Conservation (phyloP, 2,888 invertebrate species). For the Zonitis immaculata region DNA sequence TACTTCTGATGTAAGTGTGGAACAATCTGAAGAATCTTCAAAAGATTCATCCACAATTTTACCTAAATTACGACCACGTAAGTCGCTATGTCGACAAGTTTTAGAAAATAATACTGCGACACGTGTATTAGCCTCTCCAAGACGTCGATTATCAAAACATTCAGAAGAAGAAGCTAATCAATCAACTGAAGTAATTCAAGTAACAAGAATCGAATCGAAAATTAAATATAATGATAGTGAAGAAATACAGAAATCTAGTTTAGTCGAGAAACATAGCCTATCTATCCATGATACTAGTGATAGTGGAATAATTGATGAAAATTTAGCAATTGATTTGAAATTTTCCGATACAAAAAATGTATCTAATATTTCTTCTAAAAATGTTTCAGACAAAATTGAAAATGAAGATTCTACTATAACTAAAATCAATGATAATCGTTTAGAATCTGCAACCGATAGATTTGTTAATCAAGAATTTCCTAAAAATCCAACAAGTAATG, state of each 20-base stretch:
- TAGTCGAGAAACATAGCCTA: conserved; percentile 7
- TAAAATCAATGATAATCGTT: too few relatives aligned
- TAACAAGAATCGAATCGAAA: conserved; percentile 8
- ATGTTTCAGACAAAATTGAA: not conserved
- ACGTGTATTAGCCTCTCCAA: conserved; percentile 13
- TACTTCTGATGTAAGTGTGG: not conserved
- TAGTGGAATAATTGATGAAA: not conserved
- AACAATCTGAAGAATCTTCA: not conserved
- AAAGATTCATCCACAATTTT: not conserved
- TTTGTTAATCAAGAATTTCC: too few relatives aligned
- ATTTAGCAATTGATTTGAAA: not conserved
- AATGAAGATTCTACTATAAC: not conserved
- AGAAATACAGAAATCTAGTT: conserved; percentile 9
- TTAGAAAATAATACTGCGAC: conserved; percentile 32
- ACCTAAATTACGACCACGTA: conserved; percentile 24
- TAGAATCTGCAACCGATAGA: too few relatives aligned
- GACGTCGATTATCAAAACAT: conserved; percentile 2
- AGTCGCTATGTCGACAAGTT: conserved; percentile 32
- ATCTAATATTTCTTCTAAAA: not conserved
- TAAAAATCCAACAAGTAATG: too few relatives aligned
- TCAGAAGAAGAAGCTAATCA: conserved; percentile 3
- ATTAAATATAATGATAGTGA: conserved; percentile 11
- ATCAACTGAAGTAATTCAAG: not conserved
- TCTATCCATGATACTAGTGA: not conserved
- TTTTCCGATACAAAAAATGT: conserved; percentile 4